Evolutionary conservation across 2,888 invertebrate species (phyloP).

Genomic region (Onchidella celtica): DNA sequence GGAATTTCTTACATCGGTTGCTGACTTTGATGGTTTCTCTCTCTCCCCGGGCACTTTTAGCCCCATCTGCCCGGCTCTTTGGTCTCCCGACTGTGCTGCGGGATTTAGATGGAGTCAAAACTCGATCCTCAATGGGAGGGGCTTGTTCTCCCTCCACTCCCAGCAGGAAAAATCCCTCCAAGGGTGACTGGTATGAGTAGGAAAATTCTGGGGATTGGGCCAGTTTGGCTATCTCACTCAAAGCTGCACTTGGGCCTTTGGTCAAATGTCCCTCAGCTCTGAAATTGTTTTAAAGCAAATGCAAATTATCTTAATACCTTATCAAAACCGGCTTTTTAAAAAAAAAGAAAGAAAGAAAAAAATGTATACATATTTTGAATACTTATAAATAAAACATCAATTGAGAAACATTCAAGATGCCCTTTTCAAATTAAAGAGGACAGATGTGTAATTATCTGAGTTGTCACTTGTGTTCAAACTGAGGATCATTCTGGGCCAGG

Average conservation of each 20-base stretch:
- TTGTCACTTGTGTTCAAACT: too few relatives aligned
- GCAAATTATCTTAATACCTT: too few relatives aligned
- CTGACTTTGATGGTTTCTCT: conserved; percentile 68
- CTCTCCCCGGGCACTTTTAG: conserved; percentile 27
- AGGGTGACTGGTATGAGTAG: conserved; percentile 55
- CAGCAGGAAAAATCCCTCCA: conserved; percentile 72
- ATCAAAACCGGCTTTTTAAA: neutral
- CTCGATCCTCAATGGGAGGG: conserved; percentile 55
- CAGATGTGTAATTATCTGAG: too few relatives aligned
- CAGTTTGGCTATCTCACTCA: conserved; percentile 63
- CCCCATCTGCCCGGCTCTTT: conserved; percentile 15
- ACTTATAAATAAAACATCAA: neutral
- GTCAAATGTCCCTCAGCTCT: conserved; percentile 70
- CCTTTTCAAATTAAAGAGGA: too few relatives aligned
- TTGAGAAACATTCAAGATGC: neutral
- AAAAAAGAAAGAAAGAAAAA: neutral
- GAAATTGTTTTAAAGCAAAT: conserved; percentile 8
- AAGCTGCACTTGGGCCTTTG: conserved; percentile 68
- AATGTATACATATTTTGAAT: too few relatives aligned
- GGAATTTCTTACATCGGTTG: conserved; percentile 72
- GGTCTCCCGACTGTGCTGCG: conserved; percentile 36
- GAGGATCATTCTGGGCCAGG: too few relatives aligned
- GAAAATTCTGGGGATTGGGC: conserved; percentile 53
- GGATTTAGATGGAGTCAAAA: conserved; percentile 61
- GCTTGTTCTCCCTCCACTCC: conserved; percentile 62